A percentile compares a stretch with the other conserved stretches of the same genome.
Conservation (phyloP, 1,140 invertebrate genomes). For the Rhyacophila brunnea region DNA sequence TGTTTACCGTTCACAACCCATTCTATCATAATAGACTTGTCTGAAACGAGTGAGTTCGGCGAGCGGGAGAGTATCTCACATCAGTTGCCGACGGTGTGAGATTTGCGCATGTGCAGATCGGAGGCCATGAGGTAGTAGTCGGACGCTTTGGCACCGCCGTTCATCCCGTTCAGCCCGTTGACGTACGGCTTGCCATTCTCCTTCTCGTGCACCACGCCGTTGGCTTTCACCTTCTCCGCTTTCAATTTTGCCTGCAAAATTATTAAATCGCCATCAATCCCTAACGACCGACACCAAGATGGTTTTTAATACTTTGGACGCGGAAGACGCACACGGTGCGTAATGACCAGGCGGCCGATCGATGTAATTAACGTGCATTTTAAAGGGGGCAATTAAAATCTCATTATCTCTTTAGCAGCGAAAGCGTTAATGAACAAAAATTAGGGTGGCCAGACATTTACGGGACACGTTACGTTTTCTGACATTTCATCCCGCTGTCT, state of each 20-base stretch:
- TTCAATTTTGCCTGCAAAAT: conserved; percentile 39
- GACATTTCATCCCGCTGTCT: too few species aligned
- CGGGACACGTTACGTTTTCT: too few species aligned
- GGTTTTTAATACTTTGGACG: too few species aligned
- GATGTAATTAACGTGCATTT: too few species aligned
- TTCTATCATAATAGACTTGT: conserved; percentile 33
- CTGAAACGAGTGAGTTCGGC: conserved; percentile 26
- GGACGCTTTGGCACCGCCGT: conserved; percentile 20
- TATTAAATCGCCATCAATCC: too few species aligned
- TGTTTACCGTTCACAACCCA: conserved; percentile 36
- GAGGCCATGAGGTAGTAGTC: conserved; percentile 31
- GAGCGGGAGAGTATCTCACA: conserved; percentile 14
- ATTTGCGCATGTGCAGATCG: conserved; percentile 30
- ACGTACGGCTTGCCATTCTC: conserved; percentile 47
- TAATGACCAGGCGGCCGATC: too few species aligned
- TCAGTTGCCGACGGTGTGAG: conserved; percentile 30
- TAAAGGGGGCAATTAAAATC: too few species aligned
- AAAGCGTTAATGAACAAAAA: too few species aligned
- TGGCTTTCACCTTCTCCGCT: conserved; percentile 36
- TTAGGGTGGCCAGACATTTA: too few species aligned
- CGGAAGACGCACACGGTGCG: too few species aligned
- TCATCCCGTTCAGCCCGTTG: conserved; percentile 42
- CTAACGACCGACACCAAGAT: too few species aligned
- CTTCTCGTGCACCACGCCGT: conserved; percentile 42
- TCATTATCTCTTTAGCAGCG: too few species aligned